Evolutionary conservation across 2,888 invertebrate species (phyloP).

Genomic region (Drosophila macrospina): DNA sequence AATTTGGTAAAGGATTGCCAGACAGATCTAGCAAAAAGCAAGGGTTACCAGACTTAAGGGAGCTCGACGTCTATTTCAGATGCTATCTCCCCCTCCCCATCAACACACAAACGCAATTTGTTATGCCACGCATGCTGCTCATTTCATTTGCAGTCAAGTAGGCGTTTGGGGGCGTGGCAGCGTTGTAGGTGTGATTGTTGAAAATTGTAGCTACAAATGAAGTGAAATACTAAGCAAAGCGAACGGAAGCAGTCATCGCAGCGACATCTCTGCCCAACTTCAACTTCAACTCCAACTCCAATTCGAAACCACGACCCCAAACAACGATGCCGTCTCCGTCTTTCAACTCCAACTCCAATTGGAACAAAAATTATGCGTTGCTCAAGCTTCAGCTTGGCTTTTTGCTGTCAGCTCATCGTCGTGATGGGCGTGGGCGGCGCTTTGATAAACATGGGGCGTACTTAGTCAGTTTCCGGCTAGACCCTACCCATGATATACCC

Average conservation of each 20-base stretch:
- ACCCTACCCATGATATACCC: slow-evolving; percentile 18
- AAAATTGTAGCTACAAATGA: slow-evolving; percentile 75
- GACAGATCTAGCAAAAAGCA: slow-evolving; percentile 28
- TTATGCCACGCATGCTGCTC: slow-evolving; percentile 75
- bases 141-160: slow-evolving; percentile 49
- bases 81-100: slow-evolving; percentile 15
- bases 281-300: background rate
- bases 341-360: slow-evolving; percentile 5
- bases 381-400: slow-evolving; percentile 25
- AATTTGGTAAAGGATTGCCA: slow-evolving; percentile 61
- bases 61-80: slow-evolving; percentile 34
- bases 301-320: slow-evolving; percentile 1
- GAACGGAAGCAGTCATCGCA: slow-evolving; percentile 49
- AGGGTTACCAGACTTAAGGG: slow-evolving; percentile 39
- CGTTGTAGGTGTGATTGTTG: slow-evolving; percentile 70
- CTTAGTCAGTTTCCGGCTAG: slow-evolving; percentile 49
- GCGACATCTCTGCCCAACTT: slow-evolving; percentile 9
- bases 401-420: slow-evolving; percentile 36
- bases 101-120: slow-evolving; percentile 62
- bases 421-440: slow-evolving; percentile 45
- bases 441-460: slow-evolving; percentile 52
- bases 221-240: slow-evolving; percentile 58
- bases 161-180: slow-evolving; percentile 43
- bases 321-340: background rate
- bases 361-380: slow-evolving; percentile 49